Percentiles rank a stretch among this genome's conserved stretches.
Conservation (phyloP, 2,888 invertebrate genomes). For the Elmis aenea region DNA sequence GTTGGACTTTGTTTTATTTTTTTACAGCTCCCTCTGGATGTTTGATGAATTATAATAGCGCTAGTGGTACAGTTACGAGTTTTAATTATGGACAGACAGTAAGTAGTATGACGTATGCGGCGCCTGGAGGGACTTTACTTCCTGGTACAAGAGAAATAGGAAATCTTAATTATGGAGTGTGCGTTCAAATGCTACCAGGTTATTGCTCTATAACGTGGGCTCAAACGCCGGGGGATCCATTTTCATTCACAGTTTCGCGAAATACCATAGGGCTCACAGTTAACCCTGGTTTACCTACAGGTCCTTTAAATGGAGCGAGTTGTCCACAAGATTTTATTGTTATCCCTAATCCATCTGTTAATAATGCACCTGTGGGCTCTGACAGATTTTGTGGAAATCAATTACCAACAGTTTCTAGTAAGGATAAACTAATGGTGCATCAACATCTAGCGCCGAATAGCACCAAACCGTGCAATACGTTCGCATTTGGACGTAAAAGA, state of each 20-base stretch:
- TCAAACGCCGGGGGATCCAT: constrained; percentile 47
- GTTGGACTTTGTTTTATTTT: too few species aligned
- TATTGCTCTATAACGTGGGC: constrained; percentile 70
- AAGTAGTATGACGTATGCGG: constrained; percentile 23
- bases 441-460: too few species aligned
- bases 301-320: constrained; percentile 53
- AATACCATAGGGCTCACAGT: constrained; percentile 62
- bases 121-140: constrained; percentile 19
- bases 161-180: constrained; percentile 71
- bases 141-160: constrained; percentile 66
- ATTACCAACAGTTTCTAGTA: constrained; percentile 60
- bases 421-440: too few species aligned
- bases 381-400: constrained; percentile 76
- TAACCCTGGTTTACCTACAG: constrained; percentile 53
- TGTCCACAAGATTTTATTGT: constrained; percentile 72
- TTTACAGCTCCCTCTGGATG: constrained; percentile 71
- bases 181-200: constrained; percentile 67
- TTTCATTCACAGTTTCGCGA: constrained; percentile 66
- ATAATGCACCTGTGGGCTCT: constrained; percentile 44
- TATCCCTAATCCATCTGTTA: constrained; percentile 58
- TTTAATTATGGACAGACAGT: constrained; percentile 69
- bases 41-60: constrained; percentile 65
- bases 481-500: too few species aligned
- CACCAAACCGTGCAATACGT: too few species aligned
- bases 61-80: constrained; percentile 61